These are phyloP conservation scores for Drosophila borborema DNA, from an alignment of 2,888 invertebrate species.

Conservation along the genomic window DNA sequence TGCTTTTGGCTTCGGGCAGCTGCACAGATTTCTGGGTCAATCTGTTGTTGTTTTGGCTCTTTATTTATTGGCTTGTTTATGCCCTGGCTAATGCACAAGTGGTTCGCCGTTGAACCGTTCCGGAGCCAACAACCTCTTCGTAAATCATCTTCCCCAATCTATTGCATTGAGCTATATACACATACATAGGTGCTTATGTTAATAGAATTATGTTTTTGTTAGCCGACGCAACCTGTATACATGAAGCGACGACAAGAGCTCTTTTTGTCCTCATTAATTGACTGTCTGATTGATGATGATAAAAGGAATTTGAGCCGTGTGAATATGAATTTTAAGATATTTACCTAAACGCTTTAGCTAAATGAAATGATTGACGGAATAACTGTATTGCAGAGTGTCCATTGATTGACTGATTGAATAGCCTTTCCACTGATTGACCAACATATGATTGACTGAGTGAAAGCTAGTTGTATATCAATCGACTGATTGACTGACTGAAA, in stretches of 20 bases:
- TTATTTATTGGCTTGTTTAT: constrained; percentile 19
- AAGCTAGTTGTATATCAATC: not conserved
- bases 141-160: constrained; percentile 7
- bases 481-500: not conserved
- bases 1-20: constrained; percentile 44
- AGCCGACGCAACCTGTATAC: not conserved
- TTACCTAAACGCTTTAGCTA: not conserved
- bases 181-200: not conserved
- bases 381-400: not conserved
- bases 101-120: constrained; percentile 11
- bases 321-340: not conserved
- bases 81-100: constrained; percentile 12
- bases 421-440: not conserved
- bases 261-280: not conserved
- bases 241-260: not conserved
- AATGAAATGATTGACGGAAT: not conserved
- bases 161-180: not conserved
- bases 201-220: constrained; percentile 5
- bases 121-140: not conserved
- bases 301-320: not conserved
- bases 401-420: not conserved
- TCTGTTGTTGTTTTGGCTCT: constrained; percentile 39
- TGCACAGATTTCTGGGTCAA: constrained; percentile 59
- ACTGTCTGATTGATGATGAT: not conserved
- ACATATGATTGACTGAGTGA: not conserved